Evolutionary conservation across 2,797 vertebrate species (phyloP), one percentile per base, ranked within the genome.

Genomic region (Choloepus didactylus): DNA sequence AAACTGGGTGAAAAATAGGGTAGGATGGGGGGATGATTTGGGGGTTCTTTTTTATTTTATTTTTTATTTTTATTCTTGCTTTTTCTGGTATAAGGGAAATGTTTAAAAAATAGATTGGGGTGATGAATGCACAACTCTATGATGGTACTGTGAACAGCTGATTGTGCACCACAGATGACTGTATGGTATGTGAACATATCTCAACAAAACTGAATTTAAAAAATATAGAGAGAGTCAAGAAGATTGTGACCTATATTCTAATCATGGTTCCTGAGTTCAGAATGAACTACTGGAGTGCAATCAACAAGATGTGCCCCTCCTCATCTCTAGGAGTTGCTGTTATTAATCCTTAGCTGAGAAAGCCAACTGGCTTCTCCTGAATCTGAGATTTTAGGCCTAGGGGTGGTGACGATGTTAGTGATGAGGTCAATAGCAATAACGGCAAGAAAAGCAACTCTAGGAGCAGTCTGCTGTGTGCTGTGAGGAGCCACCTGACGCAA

Each of bases 291-390:
- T 79, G 46, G 46, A 89, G 79, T 49, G 70, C 49, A 70, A 38
- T 56, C 18, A 21, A 16, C 79, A 41, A 41, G 27, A 21, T 31
- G n/a, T 3, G 25, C 23, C 44, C 25, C 84, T 56, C 67, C 35
- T 72, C 59, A 64, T 59, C 56, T 72, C 15, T 29, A 35, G 16
- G 44, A 94, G 67, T 35, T 70, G 51, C 60, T 18, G 29, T n/a
- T 73, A 80, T 80, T 29, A 56, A 94, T 86, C 66, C 27, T 89
- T 66, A 75, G 46, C 19, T 84, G 29, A 70, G 38, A 84, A 85
- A 77, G 72, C 56, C 62, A 75, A 79, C 64, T 59, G n/a, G 15
- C 41, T 91, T 7, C 56, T 66, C 29, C 82, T 87, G 15, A 82
- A 49, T 4, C 41, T 25, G 73, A 67, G 10, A 70, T 9, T 41